Base-by-base conservation (phyloP, 30 jellyfish, hydroid and myxozoan genomes). In the Hydractinia symbiolongicarpus region DNA sequence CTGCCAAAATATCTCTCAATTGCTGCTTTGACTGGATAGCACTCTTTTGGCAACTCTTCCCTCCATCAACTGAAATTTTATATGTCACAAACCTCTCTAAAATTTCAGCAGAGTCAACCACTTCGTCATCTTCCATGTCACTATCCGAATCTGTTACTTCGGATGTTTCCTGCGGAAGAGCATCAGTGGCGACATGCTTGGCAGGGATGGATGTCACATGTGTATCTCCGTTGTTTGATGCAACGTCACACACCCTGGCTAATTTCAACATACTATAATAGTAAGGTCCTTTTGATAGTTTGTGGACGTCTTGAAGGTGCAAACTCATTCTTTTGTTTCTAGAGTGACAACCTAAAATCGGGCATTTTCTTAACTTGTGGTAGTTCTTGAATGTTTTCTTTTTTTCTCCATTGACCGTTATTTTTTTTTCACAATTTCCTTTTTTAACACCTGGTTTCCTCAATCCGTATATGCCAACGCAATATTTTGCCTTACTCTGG, bases 301-400 rank as follows among this genome's bases (percentile, higher is more conserved):
- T 13, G 69, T 58, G 69, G 19, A 58, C 69, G 17, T 58, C 69
- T 58, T 58, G 69, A 2, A 58, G 19, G 69, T 58, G 69, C 19
- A 58, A 58, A 58, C 17, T 11, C 69, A 58, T 58, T 58, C 69
- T 13, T 16, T 11, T 58, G 19, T 58, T 58, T 58, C 69, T 13
- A 13, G 69, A 58, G 3, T 11, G 19, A 58, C 69, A 58, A 11
- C 69, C 69, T 11, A 58, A 16, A 11, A 58, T 3, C 69, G 69
- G 79, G 50, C 54, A 68, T 49, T 68, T 68, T 49, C 54, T 68
- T 20, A 68, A 11, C 21, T 68, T 68, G 72, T 68, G 79, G 79
- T 68, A 68, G 55, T 68, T 68, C 50, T 68, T 68, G 14, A 11
- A 68, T 68, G 1, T 60, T 2, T 68, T 68, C 79, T 68, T 68